Base-by-base conservation (phyloP, 2,113 vertebrate species). In the Silurus asotus region DNA sequence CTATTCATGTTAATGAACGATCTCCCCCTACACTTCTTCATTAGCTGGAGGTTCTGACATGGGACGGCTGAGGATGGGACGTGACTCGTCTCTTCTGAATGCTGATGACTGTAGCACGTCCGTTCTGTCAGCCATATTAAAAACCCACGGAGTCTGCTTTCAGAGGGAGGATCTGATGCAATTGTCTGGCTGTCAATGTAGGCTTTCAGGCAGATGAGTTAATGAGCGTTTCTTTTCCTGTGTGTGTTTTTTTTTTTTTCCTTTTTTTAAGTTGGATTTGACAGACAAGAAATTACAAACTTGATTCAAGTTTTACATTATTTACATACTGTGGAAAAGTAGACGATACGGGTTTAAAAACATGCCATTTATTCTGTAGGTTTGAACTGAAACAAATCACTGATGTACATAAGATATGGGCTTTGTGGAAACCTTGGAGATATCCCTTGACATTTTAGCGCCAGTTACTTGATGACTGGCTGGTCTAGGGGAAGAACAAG, bases 21-120 rank as follows among this genome's bases (percentile, higher is more conserved):
- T 88, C 87, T 90, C 88, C 89, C 87, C 90, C 85, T 48, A 83
- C 85, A 88, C 90, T 90, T 88, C 84, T 91, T 86, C 75, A 83
- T 90, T 90, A 86, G 88, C 89, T 89, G 88, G 83, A 56, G 74
- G 82, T 89, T 69, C 88, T 90, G 85, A 91, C 64, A 80, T 83
- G 85, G 87, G 90, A 89, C 82, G 86, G 83, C 72, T 70, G 87
- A 83, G 89, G 88, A 93, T 87, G 90, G 87, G 86, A 88, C 88
- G 80, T 88, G 92, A 93, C 88, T 93, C 91, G 88, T 91, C 89
- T 79, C 10, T 65, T 53, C 37, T 15, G 62, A 64, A 81, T 51
- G 67, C 79, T 62, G 70, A 74, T 76, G 85, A 56, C 69, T 76
- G 67, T 70, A n/a, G 83, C 83, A 49, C 81, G 14, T 51, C 84